Percentiles rank a stretch among this genome's conserved stretches.
Conservation (phyloP, 2,113 vertebrate species). For the Lonchura striata region DNA sequence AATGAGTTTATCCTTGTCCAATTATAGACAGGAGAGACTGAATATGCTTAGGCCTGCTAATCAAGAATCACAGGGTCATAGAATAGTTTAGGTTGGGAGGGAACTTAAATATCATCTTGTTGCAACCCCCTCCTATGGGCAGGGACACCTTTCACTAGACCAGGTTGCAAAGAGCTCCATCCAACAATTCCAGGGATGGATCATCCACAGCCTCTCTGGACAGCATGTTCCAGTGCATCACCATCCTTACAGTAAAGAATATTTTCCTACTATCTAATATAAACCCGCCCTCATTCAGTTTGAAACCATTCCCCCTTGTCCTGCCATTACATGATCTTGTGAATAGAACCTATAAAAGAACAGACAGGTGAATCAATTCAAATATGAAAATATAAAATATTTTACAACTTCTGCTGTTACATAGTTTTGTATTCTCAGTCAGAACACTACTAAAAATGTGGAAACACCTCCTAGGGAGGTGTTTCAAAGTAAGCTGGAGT, state of each 20-base stretch:
- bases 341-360: neutral
- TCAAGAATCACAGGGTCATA: neutral
- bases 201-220: neutral
- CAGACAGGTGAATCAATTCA: neutral
- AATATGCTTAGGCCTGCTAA: neutral
- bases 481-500: neutral
- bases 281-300: neutral
- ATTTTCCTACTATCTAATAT: neutral
- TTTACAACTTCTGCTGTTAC: neutral
- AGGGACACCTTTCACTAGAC: neutral
- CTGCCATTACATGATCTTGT: neutral
- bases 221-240: neutral
- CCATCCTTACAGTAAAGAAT: neutral
- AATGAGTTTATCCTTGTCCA: neutral
- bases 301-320: neutral
- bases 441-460: neutral
- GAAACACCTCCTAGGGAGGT: neutral
- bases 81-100: neutral
- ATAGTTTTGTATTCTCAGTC: neutral
- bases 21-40: neutral
- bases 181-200: neutral
- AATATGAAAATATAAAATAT: neutral
- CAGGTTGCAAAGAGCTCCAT: neutral
- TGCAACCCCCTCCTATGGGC: neutral
- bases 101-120: neutral